Evolutionary conservation across 2,888 invertebrate species (phyloP).

Genomic region (Mythimna lalbum): DNA sequence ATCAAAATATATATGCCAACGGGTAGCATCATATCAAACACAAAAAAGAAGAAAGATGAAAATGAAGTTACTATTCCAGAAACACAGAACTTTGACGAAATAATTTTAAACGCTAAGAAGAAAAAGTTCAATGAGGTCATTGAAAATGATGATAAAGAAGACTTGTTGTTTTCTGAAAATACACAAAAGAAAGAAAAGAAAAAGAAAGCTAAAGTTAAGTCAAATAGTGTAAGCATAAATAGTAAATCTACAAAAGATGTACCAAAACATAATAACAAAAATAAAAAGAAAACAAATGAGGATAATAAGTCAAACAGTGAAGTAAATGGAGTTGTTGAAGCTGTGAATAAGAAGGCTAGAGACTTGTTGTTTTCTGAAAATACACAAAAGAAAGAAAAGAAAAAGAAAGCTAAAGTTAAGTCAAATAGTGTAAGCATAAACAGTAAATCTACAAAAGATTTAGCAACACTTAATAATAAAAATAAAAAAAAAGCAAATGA

Average conservation of each 20-base stretch:
- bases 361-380: constrained; percentile 68
- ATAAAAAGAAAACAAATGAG: constrained; percentile 8
- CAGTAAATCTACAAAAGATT: constrained; percentile 23
- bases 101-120: constrained; percentile 76
- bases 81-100: constrained; percentile 75
- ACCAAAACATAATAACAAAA: constrained; percentile 19
- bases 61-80: constrained; percentile 66
- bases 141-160: constrained; percentile 72
- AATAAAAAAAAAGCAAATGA: constrained; percentile 15
- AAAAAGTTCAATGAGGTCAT: constrained; percentile 76
- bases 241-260: constrained; percentile 22
- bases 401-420: constrained; percentile 38
- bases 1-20: too few relatives aligned
- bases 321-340: constrained; percentile 26
- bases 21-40: constrained; percentile 50
- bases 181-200: constrained; percentile 56
- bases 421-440: constrained; percentile 14
- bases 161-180: constrained; percentile 67
- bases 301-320: constrained; percentile 36
- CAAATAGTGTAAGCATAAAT: constrained; percentile 17
- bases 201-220: constrained; percentile 34
- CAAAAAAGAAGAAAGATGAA: constrained; percentile 41
- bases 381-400: constrained; percentile 55
- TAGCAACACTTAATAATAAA: constrained; percentile 13
- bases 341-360: too few relatives aligned